phyloP scores from a whole-genome alignment of 2,797 vertebrate species.

The Acipenser oxyrinchus region DNA sequence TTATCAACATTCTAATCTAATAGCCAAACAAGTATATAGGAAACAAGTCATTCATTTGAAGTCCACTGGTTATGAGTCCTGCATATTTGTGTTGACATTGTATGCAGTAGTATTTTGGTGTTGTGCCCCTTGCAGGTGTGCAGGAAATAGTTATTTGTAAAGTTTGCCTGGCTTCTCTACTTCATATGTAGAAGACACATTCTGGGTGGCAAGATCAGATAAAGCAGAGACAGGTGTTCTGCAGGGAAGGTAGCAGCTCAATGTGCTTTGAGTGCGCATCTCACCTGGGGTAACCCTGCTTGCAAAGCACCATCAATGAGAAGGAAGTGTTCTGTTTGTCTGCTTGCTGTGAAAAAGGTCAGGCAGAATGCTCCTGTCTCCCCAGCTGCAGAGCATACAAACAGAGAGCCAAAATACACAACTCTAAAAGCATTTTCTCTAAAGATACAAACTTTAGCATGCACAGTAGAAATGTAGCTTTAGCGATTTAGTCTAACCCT shows the following conservation, averaged over 20 bases:
- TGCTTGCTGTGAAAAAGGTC: constrained; percentile 3
- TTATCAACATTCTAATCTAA: too few species aligned
- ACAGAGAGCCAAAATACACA: background rate
- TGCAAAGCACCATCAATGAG: background rate
- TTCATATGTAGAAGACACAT: background rate
- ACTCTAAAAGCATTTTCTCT: background rate
- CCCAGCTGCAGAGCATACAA: background rate
- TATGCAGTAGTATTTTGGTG: background rate
- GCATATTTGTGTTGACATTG: background rate
- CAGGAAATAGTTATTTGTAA: constrained; percentile 4
- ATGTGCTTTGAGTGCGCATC: background rate
- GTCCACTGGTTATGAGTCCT: background rate
- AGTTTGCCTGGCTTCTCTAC: background rate
- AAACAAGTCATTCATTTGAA: background rate
- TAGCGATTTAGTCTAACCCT: too few species aligned
- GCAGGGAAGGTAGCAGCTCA: background rate
- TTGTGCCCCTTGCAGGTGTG: constrained; percentile 9
- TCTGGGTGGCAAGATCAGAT: constrained; percentile 12
- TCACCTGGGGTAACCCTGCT: too few species aligned
- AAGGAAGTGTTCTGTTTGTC: background rate
- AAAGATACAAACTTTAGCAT: constrained; percentile 7
- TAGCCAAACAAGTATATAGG: too few species aligned
- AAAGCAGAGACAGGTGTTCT: constrained; percentile 13
- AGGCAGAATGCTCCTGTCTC: background rate
- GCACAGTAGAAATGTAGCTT: too few species aligned